A percentile compares a stretch with the other conserved stretches of the same genome.
These are phyloP conservation scores for Triops longicaudatus DNA, from an alignment of 1,140 invertebrate genomes.

Conservation along the genomic window DNA sequence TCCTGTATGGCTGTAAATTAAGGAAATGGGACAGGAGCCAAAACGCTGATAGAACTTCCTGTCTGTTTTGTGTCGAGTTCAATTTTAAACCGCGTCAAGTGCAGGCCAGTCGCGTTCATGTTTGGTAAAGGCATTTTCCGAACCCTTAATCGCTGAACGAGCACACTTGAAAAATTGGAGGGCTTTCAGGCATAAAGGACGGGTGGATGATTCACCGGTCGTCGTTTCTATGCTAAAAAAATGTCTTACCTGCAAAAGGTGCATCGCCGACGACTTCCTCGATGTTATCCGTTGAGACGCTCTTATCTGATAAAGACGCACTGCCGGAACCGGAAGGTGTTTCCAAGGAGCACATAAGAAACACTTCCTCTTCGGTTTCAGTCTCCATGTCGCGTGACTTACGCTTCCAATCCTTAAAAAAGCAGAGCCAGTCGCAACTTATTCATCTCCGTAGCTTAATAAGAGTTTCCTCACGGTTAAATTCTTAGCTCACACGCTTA, in stretches of 20 bases:
- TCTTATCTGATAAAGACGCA: slow-evolving; percentile 62
- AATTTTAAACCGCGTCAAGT: slow-evolving; percentile 2
- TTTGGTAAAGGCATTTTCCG: not conserved
- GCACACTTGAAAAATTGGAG: no score
- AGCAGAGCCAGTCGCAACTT: no score
- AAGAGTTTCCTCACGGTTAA: slow-evolving; percentile 12
- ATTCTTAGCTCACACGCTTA: not conserved
- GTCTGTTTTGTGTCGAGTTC: not conserved
- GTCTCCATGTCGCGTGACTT: slow-evolving; percentile 71
- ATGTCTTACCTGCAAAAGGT: slow-evolving; percentile 69
- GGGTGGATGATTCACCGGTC: not conserved
- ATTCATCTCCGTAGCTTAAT: not conserved
- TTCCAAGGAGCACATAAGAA: slow-evolving; percentile 43
- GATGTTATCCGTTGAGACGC: slow-evolving; percentile 69
- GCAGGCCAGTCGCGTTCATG: not conserved
- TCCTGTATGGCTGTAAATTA: not conserved
- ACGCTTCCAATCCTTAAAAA: slow-evolving; percentile 59
- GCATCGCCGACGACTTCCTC: slow-evolving; percentile 73
- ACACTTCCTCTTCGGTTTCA: slow-evolving; percentile 55
- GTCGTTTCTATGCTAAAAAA: not conserved
- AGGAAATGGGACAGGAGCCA: not conserved
- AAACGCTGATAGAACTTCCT: slow-evolving; percentile 7
- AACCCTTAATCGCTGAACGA: not conserved
- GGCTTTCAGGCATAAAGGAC: no score
- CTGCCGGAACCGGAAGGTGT: slow-evolving; percentile 45